Base-by-base conservation (phyloP, 92 coral and sea anemone species). In the Siderastrea radians region DNA sequence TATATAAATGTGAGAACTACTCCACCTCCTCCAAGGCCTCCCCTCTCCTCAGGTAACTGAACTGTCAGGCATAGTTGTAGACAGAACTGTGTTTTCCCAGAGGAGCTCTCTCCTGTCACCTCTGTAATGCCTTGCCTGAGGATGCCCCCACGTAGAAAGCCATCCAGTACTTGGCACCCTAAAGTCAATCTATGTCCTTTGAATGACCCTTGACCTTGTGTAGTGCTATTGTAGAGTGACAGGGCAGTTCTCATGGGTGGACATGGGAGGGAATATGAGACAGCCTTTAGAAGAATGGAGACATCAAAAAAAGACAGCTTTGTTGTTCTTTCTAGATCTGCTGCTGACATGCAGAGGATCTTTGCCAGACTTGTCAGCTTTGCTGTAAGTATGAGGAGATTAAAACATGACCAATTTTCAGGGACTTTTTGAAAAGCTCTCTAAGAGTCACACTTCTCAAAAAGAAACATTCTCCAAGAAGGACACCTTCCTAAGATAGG, bases 81-180 rank as follows among this genome's bases (percentile, higher is more conserved):
- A 82, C 98, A 97, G 17, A 95, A 68, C 86, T 97, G 99, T 38
- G 99, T 97, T 74, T 97, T 97, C 16, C 99, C 99, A 57, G 95
- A 90, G 7, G 96, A 94, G 88, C 99, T 97, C 73, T 92, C 97
- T 13, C 99, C 99, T 48, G 95, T 92, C 13, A 97, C 88, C 81
- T 97, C 99, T 38, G 99, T 97, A 62, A 97, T 89, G 1, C 98
- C 97, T 48, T 85, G 89, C 15, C 90, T 92, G 58, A 93, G 83
- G 65, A 97, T 87, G 19, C 99, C 99, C 57, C 99, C 98, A 53
- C 80, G 81, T 2, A 97, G 92, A 14, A 83, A 83, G 17, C 52
- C 73, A 79, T 97, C 98, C 60, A 97, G 53, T 51, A 94, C 82
- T 49, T 93, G 90, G 76, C 99, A 97, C 7, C 99, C 99, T 47